These are phyloP conservation scores for Deilephila porcellus DNA, from an alignment of 2,888 invertebrate genomes.

Conservation along the genomic window DNA sequence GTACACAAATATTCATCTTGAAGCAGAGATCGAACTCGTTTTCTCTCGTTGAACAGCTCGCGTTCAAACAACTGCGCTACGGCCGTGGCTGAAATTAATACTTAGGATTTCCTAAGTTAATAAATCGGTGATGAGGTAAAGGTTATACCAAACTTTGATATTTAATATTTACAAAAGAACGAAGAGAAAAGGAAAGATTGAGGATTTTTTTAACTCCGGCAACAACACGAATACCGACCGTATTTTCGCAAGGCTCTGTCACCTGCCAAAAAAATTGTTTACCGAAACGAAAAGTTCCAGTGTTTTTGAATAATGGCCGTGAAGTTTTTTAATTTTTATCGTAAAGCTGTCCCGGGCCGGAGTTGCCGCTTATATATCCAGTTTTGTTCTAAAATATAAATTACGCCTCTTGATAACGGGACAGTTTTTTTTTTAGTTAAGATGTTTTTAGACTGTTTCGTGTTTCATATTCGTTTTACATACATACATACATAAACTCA, in stretches of 20 bases:
- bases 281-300: slow-evolving; percentile 15
- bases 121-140: neutral
- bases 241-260: neutral
- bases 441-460: neutral
- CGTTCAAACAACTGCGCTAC: too few relatives aligned
- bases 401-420: slow-evolving; percentile 33
- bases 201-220: too few relatives aligned
- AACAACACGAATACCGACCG: too few relatives aligned
- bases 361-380: slow-evolving; percentile 19
- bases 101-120: neutral
- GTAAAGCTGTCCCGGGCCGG: slow-evolving; percentile 8
- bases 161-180: too few relatives aligned
- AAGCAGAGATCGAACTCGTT: too few relatives aligned
- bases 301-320: slow-evolving; percentile 44
- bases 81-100: neutral
- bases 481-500: too few relatives aligned
- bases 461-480: too few relatives aligned
- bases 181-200: too few relatives aligned
- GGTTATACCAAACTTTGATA: neutral
- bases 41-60: too few relatives aligned
- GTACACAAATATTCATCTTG: too few relatives aligned
- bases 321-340: slow-evolving; percentile 47
- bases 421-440: slow-evolving; percentile 20
- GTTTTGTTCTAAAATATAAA: slow-evolving; percentile 35
- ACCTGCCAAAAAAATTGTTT: slow-evolving; percentile 15